phyloP scores from a whole-genome alignment of 2,113 vertebrate genomes.

The Lipotes vexillifer region DNA sequence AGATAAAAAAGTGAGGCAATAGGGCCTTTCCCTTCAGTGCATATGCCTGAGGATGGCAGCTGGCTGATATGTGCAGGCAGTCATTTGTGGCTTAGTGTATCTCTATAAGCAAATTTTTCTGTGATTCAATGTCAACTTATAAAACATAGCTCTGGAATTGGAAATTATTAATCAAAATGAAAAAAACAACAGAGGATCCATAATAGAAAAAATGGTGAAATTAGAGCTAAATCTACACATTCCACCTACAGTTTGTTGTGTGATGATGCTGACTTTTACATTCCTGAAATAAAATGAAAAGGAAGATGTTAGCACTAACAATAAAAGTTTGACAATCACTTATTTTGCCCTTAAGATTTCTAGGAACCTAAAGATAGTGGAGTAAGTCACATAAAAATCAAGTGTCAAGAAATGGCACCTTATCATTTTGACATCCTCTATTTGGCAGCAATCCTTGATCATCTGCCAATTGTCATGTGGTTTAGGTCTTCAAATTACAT shows the following conservation, averaged over 20 bases:
- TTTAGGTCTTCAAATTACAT: neutral
- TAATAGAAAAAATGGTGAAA: neutral
- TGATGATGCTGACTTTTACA: neutral
- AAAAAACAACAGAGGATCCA: neutral
- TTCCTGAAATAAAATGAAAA: neutral
- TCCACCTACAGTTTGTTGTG: neutral
- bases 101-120: neutral
- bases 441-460: neutral
- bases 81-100: neutral
- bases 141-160: neutral
- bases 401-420: neutral
- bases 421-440: neutral
- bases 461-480: neutral
- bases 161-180: neutral
- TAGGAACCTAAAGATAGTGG: neutral
- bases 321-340: neutral
- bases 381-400: neutral
- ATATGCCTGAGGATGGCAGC: neutral
- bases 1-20: neutral
- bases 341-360: neutral
- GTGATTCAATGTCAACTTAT: neutral
- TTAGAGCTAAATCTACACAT: neutral
- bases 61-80: neutral
- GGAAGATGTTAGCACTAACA: neutral
- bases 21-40: neutral